phyloP scores from a whole-genome alignment of 2,113 vertebrate genomes.

The Marmota monax region DNA sequence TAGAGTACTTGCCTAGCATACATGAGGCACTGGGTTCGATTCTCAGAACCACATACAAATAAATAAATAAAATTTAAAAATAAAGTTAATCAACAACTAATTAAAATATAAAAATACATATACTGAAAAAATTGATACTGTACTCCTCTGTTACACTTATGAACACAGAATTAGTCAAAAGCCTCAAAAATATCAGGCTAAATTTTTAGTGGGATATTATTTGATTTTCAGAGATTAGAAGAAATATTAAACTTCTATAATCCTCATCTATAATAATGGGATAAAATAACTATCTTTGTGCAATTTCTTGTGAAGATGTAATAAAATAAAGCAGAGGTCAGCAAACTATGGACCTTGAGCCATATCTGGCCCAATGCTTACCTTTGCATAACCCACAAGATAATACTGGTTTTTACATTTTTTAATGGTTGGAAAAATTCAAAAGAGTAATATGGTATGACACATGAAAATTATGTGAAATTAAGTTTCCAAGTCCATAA shows the following conservation, averaged over 20 bases:
- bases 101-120: background rate
- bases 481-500: background rate
- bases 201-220: background rate
- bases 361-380: background rate
- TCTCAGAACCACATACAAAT: no score
- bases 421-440: background rate
- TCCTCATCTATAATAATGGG: background rate
- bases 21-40: no score
- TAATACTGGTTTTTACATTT: constrained; percentile 16
- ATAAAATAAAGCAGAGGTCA: background rate
- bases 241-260: background rate
- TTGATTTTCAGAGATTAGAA: background rate
- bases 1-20: no score
- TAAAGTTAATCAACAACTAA: no score
- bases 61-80: no score
- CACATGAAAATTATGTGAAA: background rate
- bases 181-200: background rate
- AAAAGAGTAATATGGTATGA: constrained; percentile 21
- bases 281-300: background rate
- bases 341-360: background rate
- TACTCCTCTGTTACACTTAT: background rate
- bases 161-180: constrained; percentile 37
- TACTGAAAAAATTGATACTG: background rate
- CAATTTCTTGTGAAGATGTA: constrained; percentile 1
- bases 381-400: background rate